Evolutionary conservation across 2,113 vertebrate genomes (phyloP).

Genomic region (Gracilinanus agilis): DNA sequence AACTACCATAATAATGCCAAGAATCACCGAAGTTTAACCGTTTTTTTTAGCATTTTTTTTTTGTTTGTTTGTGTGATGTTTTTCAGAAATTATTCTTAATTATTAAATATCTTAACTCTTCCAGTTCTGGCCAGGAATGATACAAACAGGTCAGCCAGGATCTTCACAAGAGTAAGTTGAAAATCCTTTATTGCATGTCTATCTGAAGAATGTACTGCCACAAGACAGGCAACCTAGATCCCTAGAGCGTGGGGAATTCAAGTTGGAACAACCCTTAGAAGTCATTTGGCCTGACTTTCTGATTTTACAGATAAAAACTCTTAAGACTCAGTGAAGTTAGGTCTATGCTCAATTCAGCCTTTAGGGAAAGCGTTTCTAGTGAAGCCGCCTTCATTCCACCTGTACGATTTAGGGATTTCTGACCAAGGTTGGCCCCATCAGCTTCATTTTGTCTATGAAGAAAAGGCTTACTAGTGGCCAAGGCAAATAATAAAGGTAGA

Average conservation of each 20-base stretch:
- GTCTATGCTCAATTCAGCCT: not conserved
- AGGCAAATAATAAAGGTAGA: not conserved
- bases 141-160: conserved; percentile 97
- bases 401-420: not conserved
- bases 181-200: not conserved
- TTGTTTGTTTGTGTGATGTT: not conserved
- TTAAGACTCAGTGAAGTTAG: not conserved
- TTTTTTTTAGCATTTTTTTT: not conserved
- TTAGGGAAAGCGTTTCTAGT: not conserved
- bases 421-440: not conserved
- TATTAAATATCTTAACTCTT: conserved; percentile 72
- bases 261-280: not conserved
- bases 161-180: conserved; percentile 98
- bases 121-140: conserved; percentile 99
- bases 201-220: not conserved
- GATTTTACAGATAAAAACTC: not conserved
- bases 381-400: not conserved
- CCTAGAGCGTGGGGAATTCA: not conserved
- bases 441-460: not conserved
- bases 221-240: not conserved
- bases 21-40: not conserved
- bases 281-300: not conserved
- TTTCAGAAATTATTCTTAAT: conserved; percentile 4
- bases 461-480: not conserved
- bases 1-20: not conserved